Percentiles rank a stretch among this genome's conserved stretches.
Conservation (phyloP, 2,113 vertebrate species). For the Vulpes lagopus region DNA sequence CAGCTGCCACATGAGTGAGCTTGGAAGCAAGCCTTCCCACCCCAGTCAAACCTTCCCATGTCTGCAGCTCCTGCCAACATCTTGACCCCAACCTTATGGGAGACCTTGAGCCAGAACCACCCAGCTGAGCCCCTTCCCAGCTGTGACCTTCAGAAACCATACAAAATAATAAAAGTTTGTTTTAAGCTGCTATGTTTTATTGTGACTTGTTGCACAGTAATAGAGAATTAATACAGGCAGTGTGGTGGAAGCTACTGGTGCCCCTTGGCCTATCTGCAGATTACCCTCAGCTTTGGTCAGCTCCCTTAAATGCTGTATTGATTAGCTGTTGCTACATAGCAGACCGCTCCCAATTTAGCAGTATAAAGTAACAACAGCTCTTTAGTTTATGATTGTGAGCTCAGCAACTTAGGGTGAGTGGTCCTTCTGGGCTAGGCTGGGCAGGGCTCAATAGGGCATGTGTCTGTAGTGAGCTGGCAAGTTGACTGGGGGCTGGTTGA, state of each 20-base stretch:
- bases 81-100: not conserved
- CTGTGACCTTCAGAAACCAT: not conserved
- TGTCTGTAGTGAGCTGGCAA: not conserved
- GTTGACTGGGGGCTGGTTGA: not conserved
- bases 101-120: not conserved
- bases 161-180: not conserved
- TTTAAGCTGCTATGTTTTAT: not conserved
- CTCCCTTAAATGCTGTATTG: not conserved
- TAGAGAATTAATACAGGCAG: not conserved
- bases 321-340: not conserved
- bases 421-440: not conserved
- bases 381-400: not conserved
- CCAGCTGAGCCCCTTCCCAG: not conserved
- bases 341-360: not conserved
- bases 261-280: not conserved
- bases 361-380: not conserved
- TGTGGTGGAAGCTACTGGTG: not conserved
- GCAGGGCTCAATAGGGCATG: not conserved
- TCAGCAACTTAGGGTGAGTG: not conserved
- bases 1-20: not conserved
- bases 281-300: not conserved
- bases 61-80: not conserved
- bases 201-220: not conserved
- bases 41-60: not conserved
- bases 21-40: not conserved